These are phyloP conservation scores for Silurus lanzhouensis DNA, from an alignment of 2,797 vertebrate species.

Conservation along the genomic window DNA sequence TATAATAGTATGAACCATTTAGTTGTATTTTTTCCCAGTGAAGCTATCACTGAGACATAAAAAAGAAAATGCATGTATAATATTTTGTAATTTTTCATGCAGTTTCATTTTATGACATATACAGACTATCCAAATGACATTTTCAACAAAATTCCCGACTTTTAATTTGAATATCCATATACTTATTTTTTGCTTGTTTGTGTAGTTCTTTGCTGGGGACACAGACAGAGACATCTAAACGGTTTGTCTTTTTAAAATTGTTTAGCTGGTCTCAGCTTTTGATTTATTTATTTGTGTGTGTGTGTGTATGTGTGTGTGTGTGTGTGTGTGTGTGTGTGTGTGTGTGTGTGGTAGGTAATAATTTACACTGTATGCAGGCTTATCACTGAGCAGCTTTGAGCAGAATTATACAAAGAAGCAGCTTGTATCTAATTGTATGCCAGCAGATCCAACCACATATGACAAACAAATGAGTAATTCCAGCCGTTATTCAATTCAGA, in stretches of 20 bases:
- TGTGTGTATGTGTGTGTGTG: neutral
- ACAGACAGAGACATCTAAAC: neutral
- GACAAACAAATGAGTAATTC: constrained; percentile 45
- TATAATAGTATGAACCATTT: neutral
- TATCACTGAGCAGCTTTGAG: constrained; percentile 51
- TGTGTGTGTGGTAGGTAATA: constrained; percentile 12
- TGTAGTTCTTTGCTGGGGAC: neutral
- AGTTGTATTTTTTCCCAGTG: neutral
- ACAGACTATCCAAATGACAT: too few relatives aligned
- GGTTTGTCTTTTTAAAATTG: neutral
- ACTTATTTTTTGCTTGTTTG: neutral
- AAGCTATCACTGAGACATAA: too few relatives aligned
- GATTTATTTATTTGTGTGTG: neutral
- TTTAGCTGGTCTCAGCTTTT: neutral
- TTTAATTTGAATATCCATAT: too few relatives aligned
- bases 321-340: neutral
- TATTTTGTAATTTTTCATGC: too few relatives aligned
- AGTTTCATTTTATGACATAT: too few relatives aligned
- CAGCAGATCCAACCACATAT: constrained; percentile 36
- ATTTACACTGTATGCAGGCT: constrained; percentile 26
- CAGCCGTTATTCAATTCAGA: constrained; percentile 61
- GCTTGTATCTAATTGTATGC: constrained; percentile 50
- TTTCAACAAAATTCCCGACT: too few relatives aligned
- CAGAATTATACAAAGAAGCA: constrained; percentile 44
- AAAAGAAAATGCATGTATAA: too few relatives aligned